Evolutionary conservation across 2,888 invertebrate species (phyloP).

Genomic region (Dasysyrphus tricinctus): DNA sequence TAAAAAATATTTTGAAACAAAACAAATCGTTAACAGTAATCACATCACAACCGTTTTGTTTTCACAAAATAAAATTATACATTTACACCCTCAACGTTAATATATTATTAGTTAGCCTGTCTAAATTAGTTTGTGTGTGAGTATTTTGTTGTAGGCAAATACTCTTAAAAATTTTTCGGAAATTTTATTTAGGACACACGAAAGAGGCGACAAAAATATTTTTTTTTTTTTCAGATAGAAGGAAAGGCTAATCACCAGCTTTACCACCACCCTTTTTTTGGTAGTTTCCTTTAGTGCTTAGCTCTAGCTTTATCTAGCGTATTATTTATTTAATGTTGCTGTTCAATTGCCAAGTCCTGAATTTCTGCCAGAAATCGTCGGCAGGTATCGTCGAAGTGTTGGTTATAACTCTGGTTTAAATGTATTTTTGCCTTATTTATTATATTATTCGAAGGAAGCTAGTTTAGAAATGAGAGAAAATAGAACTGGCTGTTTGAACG

Average conservation of each 20-base stretch:
- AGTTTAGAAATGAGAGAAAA: neutral
- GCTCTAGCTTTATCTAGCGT: slow-evolving; percentile 67
- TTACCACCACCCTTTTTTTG: slow-evolving; percentile 40
- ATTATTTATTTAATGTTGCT: slow-evolving; percentile 73
- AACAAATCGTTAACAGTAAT: slow-evolving; percentile 58
- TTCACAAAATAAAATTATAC: slow-evolving; percentile 28
- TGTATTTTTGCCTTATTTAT: slow-evolving; percentile 42
- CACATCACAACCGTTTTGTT: slow-evolving; percentile 44
- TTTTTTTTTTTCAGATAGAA: slow-evolving; percentile 26
- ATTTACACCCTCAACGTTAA: neutral
- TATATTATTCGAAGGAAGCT: slow-evolving; percentile 32
- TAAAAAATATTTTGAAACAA: slow-evolving; percentile 30
- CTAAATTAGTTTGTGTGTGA: neutral
- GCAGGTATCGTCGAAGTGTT: slow-evolving; percentile 39
- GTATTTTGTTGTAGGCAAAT: slow-evolving; percentile 4
- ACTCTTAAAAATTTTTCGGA: slow-evolving; percentile 2
- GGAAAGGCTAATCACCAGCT: slow-evolving; percentile 63
- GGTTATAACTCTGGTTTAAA: slow-evolving; percentile 38
- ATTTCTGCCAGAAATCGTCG: slow-evolving; percentile 67
- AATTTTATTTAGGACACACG: slow-evolving; percentile 51
- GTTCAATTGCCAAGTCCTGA: slow-evolving; percentile 72
- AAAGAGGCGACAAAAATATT: slow-evolving; percentile 19
- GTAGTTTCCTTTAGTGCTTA: slow-evolving; percentile 26
- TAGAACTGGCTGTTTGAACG: slow-evolving; percentile 10
- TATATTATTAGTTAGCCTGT: slow-evolving; percentile 2